phyloP scores from a whole-genome alignment of 2,888 invertebrate genomes.

The Leptopterna dolabrata region DNA sequence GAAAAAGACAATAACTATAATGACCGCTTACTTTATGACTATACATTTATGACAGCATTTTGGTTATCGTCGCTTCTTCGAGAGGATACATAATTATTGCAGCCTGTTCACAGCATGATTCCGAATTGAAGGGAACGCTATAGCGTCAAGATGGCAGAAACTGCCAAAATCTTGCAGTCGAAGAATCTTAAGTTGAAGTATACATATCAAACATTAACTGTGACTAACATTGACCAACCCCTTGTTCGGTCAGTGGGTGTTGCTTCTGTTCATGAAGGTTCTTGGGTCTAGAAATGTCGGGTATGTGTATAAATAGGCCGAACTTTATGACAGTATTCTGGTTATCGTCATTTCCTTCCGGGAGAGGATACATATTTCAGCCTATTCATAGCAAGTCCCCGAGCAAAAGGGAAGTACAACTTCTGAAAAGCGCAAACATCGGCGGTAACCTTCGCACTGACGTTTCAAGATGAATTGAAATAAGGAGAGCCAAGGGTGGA shows the following conservation, averaged over 20 bases:
- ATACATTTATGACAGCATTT: background rate
- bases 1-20: no score
- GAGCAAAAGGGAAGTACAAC: background rate
- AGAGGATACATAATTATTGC: background rate
- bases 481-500: constrained; percentile 20
- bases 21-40: no score
- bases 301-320: background rate
- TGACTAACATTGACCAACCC: no score
- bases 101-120: background rate
- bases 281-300: background rate
- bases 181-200: no score
- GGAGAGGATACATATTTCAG: background rate
- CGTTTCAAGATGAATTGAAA: constrained; percentile 19
- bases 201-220: no score
- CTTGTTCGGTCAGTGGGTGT: background rate
- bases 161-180: no score
- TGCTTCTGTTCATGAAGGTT: background rate
- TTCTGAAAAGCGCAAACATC: constrained; percentile 6
- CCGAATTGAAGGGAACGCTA: background rate
- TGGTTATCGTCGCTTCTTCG: background rate
- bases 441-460: constrained; percentile 35
- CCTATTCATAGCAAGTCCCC: background rate
- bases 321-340: background rate
- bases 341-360: background rate
- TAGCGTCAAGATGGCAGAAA: no score